A percentile compares a stretch with the other conserved stretches of the same genome.
Evolutionary conservation across 2,113 vertebrate species (phyloP).

Genomic region (Saguinus imperator): DNA sequence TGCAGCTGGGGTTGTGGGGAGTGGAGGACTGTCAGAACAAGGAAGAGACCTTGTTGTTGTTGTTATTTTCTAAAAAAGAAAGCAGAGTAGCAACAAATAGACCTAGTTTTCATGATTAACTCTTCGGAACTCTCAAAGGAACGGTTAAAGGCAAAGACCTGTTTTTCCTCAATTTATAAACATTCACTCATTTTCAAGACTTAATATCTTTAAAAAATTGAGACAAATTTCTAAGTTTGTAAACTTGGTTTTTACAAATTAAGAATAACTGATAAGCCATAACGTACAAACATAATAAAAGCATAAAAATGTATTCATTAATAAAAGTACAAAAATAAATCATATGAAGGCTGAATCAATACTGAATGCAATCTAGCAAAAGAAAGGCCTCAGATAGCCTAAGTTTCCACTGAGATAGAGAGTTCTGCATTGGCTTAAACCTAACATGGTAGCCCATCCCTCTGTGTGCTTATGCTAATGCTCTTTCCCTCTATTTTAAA

Average conservation of each 20-base stretch:
- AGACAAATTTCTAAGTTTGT: background rate
- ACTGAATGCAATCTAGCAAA: slow-evolving; percentile 8
- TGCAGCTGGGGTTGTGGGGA: background rate
- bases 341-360: background rate
- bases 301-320: background rate
- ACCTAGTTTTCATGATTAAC: background rate
- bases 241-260: background rate
- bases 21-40: background rate
- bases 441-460: background rate
- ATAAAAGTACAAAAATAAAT: slow-evolving; percentile 1
- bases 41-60: background rate
- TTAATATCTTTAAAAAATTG: background rate
- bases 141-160: slow-evolving; percentile 30
- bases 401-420: background rate
- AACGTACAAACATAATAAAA: background rate
- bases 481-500: background rate
- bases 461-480: background rate
- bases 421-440: background rate
- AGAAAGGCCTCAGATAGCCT: background rate
- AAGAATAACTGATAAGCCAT: background rate
- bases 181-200: slow-evolving; percentile 12
- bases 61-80: background rate
- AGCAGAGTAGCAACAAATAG: background rate
- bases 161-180: background rate
- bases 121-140: background rate